Evolutionary conservation across 2,888 invertebrate genomes (phyloP).

Genomic region (Dryococelus australis): DNA sequence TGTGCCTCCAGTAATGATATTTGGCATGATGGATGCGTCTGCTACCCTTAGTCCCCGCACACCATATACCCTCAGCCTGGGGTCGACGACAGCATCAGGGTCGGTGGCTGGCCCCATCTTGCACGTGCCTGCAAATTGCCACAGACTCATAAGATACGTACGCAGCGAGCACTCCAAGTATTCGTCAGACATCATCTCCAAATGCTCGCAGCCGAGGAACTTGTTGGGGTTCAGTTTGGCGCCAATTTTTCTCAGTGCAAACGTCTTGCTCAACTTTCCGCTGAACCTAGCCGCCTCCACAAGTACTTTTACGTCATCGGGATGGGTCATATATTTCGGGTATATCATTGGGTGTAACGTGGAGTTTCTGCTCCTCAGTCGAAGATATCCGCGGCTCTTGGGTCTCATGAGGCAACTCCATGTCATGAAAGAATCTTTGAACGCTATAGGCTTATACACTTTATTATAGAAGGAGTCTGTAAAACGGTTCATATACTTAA

Average conservation of each 20-base stretch:
- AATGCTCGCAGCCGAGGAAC: constrained; percentile 56
- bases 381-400: constrained; percentile 65
- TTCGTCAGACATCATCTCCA: constrained; percentile 47
- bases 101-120: constrained; percentile 69
- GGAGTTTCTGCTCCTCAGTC: constrained; percentile 64
- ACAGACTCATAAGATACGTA: constrained; percentile 64
- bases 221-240: constrained; percentile 55
- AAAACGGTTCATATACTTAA: constrained; percentile 55
- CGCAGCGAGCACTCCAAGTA: constrained; percentile 62
- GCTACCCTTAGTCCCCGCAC: constrained; percentile 63
- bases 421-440: background rate
- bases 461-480: constrained; percentile 49
- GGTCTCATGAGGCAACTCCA: constrained; percentile 57
- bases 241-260: constrained; percentile 56
- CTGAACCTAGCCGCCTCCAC: constrained; percentile 61
- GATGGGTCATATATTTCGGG: constrained; percentile 68
- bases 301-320: constrained; percentile 63
- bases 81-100: constrained; percentile 62
- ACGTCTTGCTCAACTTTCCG: constrained; percentile 57
- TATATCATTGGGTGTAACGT: constrained; percentile 67
- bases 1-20: constrained; percentile 65
- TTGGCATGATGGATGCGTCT: constrained; percentile 64
- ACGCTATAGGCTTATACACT: background rate
- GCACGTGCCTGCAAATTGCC: constrained; percentile 74
- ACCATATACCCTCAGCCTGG: constrained; percentile 63